Conservation (phyloP, 2,888 invertebrate species). For the Alitta virens region DNA sequence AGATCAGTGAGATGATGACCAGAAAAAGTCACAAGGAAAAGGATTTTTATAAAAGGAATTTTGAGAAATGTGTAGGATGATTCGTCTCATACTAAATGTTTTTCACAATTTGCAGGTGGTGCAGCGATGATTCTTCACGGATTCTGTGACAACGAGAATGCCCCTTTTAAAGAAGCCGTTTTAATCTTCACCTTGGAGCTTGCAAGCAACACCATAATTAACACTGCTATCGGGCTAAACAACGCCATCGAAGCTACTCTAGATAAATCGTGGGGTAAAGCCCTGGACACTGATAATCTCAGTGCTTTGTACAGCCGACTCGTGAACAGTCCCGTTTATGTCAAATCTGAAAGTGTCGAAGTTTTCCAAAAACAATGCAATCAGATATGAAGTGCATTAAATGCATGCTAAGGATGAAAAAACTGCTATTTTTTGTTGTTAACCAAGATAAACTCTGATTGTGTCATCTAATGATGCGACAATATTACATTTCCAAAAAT, state of each 20-base stretch:
- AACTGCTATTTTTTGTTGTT: too few relatives aligned
- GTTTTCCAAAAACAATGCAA: neutral
- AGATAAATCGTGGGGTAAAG: neutral
- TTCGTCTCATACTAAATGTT: too few relatives aligned
- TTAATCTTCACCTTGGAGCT: constrained; percentile 37
- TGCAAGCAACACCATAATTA: neutral
- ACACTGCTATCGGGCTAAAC: neutral
- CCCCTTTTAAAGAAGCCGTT: constrained; percentile 43
- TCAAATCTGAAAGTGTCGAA: neutral
- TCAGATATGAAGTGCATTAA: too few relatives aligned
- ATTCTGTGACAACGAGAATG: constrained; percentile 50
- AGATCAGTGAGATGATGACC: too few relatives aligned
- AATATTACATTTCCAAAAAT: too few relatives aligned
- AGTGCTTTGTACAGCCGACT: constrained; percentile 2
- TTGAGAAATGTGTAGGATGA: too few relatives aligned
- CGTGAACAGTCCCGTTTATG: constrained; percentile 1
- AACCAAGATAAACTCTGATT: too few relatives aligned
- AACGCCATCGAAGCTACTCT: constrained; percentile 1
- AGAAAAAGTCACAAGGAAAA: too few relatives aligned
- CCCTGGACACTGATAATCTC: constrained; percentile 5
- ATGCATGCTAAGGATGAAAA: too few relatives aligned
- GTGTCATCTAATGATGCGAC: too few relatives aligned
- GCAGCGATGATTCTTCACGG: constrained; percentile 45
- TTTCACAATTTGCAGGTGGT: constrained; percentile 7
- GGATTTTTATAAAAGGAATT: too few relatives aligned